phyloP scores from a whole-genome alignment of 2,113 vertebrate species.

The Pan troglodytes region DNA sequence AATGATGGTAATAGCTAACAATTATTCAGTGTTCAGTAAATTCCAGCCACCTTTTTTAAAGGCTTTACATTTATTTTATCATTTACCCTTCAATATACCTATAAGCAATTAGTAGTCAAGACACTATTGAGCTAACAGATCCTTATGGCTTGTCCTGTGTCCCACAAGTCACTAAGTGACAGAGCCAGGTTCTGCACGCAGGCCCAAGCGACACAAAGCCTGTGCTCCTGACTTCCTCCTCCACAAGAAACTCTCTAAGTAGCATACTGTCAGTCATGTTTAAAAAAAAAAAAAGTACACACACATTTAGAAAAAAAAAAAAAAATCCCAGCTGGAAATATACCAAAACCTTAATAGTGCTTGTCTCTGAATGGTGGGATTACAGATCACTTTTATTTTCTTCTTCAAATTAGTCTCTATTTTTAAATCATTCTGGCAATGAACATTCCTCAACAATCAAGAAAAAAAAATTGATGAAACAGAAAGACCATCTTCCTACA shows the following conservation, averaged over 20 bases:
- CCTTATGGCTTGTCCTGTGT: neutral
- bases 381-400: slow-evolving; percentile 52
- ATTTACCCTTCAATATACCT: neutral
- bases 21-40: neutral
- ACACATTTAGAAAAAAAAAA: slow-evolving; percentile 27
- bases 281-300: neutral
- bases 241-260: neutral
- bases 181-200: neutral
- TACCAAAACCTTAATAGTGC: neutral
- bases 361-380: slow-evolving; percentile 37
- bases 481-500: slow-evolving; percentile 30
- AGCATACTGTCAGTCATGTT: neutral
- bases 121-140: neutral
- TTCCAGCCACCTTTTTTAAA: neutral
- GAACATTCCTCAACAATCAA: slow-evolving; percentile 38
- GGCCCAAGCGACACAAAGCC: neutral
- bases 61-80: neutral
- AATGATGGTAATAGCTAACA: neutral
- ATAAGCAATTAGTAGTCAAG: neutral
- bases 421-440: slow-evolving; percentile 63
- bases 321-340: neutral
- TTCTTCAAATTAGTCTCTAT: slow-evolving; percentile 51
- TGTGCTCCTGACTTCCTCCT: neutral
- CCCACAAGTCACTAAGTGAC: neutral
- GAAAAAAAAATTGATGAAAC: slow-evolving; percentile 58